Conservation (phyloP, 2,113 vertebrate genomes). For the Erpornis zantholeuca region DNA sequence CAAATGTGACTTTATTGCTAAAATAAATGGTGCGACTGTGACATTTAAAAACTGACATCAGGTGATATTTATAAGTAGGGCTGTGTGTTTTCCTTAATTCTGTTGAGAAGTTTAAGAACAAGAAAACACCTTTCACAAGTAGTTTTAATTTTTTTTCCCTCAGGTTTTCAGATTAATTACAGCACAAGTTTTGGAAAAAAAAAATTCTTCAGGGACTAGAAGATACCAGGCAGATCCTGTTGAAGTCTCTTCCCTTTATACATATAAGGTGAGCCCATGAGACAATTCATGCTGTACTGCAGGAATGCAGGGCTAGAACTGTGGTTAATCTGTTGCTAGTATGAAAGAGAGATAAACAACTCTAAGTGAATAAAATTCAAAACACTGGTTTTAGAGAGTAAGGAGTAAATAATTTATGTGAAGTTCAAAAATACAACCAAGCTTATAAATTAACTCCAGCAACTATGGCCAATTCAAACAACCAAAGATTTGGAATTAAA, state of each 20-base stretch:
- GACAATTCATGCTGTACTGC: neutral
- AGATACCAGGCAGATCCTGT: neutral
- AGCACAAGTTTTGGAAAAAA: neutral
- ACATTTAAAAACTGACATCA: neutral
- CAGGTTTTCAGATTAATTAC: neutral
- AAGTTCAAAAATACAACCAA: constrained; percentile 16
- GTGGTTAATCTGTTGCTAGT: neutral
- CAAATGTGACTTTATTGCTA: constrained; percentile 4
- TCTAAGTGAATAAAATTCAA: neutral
- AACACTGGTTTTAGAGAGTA: neutral
- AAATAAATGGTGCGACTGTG: neutral
- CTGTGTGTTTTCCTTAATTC: neutral
- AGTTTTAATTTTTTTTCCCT: neutral
- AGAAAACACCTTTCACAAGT: neutral
- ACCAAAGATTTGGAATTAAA: neutral
- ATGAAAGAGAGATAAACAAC: neutral
- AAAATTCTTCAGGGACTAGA: neutral
- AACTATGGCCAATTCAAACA: neutral
- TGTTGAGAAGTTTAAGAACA: neutral
- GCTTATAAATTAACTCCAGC: constrained; percentile 47
- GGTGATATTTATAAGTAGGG: neutral
- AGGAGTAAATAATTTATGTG: constrained; percentile 34
- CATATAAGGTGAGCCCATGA: neutral
- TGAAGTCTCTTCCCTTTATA: neutral
- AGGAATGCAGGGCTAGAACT: neutral